Evolutionary conservation across 2,797 vertebrate species (phyloP).

Genomic region (Schizopygopsis malacanthus): DNA sequence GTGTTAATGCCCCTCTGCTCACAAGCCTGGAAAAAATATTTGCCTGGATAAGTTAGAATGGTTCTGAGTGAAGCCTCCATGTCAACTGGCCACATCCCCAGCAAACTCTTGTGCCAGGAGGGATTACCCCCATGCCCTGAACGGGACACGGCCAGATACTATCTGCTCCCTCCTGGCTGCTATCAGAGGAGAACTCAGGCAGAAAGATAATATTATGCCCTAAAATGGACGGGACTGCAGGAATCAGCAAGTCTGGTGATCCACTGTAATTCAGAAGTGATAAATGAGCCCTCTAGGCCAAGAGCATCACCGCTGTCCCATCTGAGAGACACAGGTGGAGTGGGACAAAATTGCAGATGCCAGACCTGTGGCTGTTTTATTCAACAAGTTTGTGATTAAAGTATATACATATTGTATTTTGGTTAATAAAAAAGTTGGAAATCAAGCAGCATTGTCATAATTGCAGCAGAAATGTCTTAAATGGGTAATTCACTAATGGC

Average conservation of each 20-base stretch:
- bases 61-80: conserved; percentile 35
- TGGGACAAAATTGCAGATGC: neutral
- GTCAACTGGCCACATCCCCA: conserved; percentile 44
- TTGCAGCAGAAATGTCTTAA: no score
- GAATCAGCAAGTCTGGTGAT: conserved; percentile 30
- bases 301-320: neutral
- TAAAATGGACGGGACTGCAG: conserved; percentile 21
- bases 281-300: conserved; percentile 16
- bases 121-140: conserved; percentile 39
- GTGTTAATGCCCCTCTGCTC: conserved; percentile 66
- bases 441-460: no score
- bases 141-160: conserved; percentile 20
- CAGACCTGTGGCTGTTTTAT: neutral
- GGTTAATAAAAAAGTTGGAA: no score
- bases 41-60: conserved; percentile 34
- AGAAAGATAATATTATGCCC: conserved; percentile 42
- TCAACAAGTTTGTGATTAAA: neutral
- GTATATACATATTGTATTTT: no score
- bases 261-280: conserved; percentile 16
- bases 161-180: conserved; percentile 35
- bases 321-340: neutral
- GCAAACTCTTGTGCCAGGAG: conserved; percentile 38
- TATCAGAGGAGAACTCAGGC: conserved; percentile 44
- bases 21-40: conserved; percentile 72
- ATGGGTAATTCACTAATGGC: no score